Evolutionary conservation across 2,797 vertebrate species (phyloP).

Genomic region (Orientallactaga sibirica): DNA sequence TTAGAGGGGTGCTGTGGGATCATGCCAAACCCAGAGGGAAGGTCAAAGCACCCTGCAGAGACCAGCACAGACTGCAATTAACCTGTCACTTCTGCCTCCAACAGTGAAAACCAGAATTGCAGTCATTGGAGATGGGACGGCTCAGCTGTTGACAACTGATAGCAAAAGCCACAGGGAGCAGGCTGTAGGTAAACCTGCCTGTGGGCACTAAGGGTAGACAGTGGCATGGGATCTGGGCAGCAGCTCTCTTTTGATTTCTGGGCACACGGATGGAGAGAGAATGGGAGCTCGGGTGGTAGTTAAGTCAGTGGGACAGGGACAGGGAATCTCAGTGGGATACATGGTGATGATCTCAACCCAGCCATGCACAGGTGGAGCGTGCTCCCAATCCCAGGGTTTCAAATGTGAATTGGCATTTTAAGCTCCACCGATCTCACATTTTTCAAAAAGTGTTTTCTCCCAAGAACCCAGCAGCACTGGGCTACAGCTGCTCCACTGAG

Average conservation of each 20-base stretch:
- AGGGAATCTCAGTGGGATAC: neutral
- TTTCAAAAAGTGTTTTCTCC: neutral
- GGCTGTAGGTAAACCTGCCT: neutral
- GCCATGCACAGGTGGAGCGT: neutral
- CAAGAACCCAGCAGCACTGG: neutral
- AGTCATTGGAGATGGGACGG: slow-evolving; percentile 16
- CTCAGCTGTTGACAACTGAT: neutral
- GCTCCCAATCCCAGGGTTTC: neutral
- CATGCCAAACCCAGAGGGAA: slow-evolving; percentile 42
- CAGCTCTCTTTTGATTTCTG: neutral
- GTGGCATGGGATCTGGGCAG: neutral
- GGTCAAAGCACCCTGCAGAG: slow-evolving; percentile 21
- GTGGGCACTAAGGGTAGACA: neutral
- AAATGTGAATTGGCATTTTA: neutral
- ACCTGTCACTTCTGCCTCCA: slow-evolving; percentile 67
- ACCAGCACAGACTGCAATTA: slow-evolving; percentile 58
- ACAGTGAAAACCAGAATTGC: slow-evolving; percentile 36
- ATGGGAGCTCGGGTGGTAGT: neutral
- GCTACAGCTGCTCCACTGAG: neutral
- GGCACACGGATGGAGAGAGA: neutral
- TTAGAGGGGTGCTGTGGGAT: slow-evolving; percentile 4
- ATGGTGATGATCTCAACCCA: neutral
- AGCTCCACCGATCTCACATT: neutral
- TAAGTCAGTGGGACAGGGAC: neutral
- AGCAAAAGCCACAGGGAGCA: neutral